Evolutionary conservation across 2,113 vertebrate genomes (phyloP), one percentile per base, ranked within the genome.

Genomic region (Engraulis encrasicolus): DNA sequence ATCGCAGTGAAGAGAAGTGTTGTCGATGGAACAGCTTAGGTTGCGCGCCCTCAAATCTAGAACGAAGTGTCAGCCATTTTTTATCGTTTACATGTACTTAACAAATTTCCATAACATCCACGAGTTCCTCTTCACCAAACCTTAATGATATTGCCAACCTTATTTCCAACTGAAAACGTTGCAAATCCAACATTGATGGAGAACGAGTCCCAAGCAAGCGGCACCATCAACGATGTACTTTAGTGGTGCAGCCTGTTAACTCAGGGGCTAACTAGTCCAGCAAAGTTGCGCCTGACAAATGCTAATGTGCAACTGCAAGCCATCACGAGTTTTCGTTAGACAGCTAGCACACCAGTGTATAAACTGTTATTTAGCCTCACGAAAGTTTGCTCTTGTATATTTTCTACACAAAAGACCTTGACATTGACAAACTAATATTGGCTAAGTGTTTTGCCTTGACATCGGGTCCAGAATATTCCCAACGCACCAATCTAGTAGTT

Each of bases 51-150:
- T 90, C 91, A 91, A 90, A 92, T 91, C 90, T 37, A 89, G 89
- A 94, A 92, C 89, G 92, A 95, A 92, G 93, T 94, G 94, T 95
- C 95, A 93, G 95, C 95, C 95, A 95, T 95, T 91, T 95, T 95
- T 95, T 91, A 93, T 92, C 90, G 88, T 92, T 90, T 89, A 88
- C 78, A 91, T 92, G 89, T 86, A 91, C 77, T 78, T 83, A 82
- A 78, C 85, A 90, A 74, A 74, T 74, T 74, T 74, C 66, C 66
- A 74, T 27, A 74, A 74, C 66, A 74, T 74, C 34, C 66, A 74
- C 27, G 66, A 74, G 66, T 74, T 74, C 27, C 31, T 74, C 27
- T 14, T 74, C 23, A 74, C 27, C 66, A 74, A 34, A 14, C 66
- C 27, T 34, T 74, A 15, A 74, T 14, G 31, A 15, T 31, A 4